phyloP scores from a whole-genome alignment of 2,113 vertebrate species.

The Diadophis punctatus region DNA sequence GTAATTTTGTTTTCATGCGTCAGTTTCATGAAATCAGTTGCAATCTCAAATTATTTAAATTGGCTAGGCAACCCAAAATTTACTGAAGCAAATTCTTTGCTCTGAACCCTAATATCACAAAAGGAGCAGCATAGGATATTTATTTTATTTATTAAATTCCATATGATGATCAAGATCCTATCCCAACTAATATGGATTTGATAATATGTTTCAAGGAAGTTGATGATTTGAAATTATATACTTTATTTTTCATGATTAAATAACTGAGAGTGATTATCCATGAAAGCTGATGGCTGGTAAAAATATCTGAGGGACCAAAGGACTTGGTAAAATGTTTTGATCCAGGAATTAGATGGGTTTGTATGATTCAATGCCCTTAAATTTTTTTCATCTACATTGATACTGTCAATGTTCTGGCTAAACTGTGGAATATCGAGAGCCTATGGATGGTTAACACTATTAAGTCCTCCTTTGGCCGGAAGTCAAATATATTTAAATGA shows the following conservation, averaged over 20 bases:
- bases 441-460: not conserved
- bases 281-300: not conserved
- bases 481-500: not conserved
- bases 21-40: too few relatives aligned
- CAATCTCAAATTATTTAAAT: too few relatives aligned
- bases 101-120: not conserved
- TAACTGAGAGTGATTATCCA: not conserved
- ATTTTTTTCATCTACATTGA: not conserved
- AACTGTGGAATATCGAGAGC: not conserved
- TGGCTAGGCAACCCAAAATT: too few relatives aligned
- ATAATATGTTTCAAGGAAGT: not conserved
- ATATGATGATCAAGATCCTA: not conserved
- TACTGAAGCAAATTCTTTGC: too few relatives aligned
- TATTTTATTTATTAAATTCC: too few relatives aligned
- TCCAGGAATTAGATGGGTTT: not conserved
- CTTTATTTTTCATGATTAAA: not conserved
- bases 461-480: not conserved
- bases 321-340: not conserved
- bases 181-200: not conserved
- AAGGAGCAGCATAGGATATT: not conserved
- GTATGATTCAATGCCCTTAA: not conserved
- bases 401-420: not conserved
- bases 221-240: not conserved
- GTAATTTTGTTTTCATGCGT: too few relatives aligned
- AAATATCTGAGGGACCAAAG: not conserved